phyloP scores from a whole-genome alignment of 1,140 invertebrate species.

The Semibalanus balanoides region DNA sequence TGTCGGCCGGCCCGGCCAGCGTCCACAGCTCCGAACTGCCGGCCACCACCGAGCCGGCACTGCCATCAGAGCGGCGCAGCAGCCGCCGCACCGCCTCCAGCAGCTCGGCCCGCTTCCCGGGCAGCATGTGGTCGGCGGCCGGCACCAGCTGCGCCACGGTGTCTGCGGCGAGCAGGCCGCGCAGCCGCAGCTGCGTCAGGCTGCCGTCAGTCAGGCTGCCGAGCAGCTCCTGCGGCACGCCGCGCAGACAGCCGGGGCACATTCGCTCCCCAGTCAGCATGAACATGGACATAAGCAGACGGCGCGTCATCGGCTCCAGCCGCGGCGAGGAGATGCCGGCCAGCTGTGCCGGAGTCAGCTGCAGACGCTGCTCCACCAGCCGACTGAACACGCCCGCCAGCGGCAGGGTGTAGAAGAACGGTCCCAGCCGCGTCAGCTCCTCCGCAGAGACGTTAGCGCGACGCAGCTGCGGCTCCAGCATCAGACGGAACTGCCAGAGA shows the following conservation, averaged over 20 bases:
- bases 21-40: neutral
- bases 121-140: neutral
- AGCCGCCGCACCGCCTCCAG: neutral
- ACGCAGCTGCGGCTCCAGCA: neutral
- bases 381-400: neutral
- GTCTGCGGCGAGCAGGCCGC: neutral
- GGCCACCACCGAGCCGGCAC: neutral
- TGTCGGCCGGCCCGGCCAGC: neutral
- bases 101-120: neutral
- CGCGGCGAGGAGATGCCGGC: neutral
- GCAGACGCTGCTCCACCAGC: neutral
- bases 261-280: neutral
- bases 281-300: neutral
- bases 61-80: neutral
- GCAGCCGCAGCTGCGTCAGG: neutral
- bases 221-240: neutral
- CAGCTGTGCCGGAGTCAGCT: neutral
- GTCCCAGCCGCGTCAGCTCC: neutral
- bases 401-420: constrained; percentile 4
- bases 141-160: neutral
- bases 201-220: neutral
- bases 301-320: neutral
- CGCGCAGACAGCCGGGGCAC: neutral
- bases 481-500: neutral
- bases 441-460: neutral